These are phyloP conservation scores for Molossus alvarezi DNA, from an alignment of 2,797 vertebrate species.

Conservation along the genomic window DNA sequence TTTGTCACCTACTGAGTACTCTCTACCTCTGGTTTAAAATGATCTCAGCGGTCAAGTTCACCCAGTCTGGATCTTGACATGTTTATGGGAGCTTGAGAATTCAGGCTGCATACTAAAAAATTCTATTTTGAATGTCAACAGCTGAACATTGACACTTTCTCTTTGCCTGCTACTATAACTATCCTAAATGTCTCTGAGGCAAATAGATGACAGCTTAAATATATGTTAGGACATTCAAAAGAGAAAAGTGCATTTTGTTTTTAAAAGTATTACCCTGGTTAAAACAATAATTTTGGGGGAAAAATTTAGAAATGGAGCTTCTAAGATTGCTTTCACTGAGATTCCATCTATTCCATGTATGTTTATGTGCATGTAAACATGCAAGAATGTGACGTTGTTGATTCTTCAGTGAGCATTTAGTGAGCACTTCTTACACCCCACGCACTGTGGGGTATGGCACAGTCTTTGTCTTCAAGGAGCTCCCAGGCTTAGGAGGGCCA, in stretches of 20 bases:
- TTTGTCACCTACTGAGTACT: background rate
- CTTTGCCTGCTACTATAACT: constrained; percentile 60
- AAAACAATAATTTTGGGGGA: constrained; percentile 44
- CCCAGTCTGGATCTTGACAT: constrained; percentile 38
- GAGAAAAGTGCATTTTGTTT: constrained; percentile 57
- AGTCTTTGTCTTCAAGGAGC: background rate
- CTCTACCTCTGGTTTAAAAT: background rate
- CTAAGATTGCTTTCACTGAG: background rate
- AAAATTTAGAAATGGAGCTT: constrained; percentile 58
- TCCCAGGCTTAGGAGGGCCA: background rate
- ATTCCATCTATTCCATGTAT: background rate
- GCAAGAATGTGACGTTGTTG: background rate
- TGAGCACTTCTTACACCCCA: background rate
- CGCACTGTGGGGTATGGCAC: background rate
- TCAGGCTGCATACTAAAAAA: constrained; percentile 55
- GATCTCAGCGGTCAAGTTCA: background rate
- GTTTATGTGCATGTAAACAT: background rate
- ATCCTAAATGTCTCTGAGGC: constrained; percentile 67
- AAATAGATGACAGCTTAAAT: constrained; percentile 62
- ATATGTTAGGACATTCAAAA: constrained; percentile 54
- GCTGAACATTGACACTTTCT: constrained; percentile 53
- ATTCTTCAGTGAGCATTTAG: background rate
- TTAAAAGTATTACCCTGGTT: constrained; percentile 25
- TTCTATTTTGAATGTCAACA: constrained; percentile 26
- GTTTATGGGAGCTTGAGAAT: constrained; percentile 64